phyloP scores from a whole-genome alignment of 2,888 invertebrate species.

The Cecidostiba fungosa region DNA sequence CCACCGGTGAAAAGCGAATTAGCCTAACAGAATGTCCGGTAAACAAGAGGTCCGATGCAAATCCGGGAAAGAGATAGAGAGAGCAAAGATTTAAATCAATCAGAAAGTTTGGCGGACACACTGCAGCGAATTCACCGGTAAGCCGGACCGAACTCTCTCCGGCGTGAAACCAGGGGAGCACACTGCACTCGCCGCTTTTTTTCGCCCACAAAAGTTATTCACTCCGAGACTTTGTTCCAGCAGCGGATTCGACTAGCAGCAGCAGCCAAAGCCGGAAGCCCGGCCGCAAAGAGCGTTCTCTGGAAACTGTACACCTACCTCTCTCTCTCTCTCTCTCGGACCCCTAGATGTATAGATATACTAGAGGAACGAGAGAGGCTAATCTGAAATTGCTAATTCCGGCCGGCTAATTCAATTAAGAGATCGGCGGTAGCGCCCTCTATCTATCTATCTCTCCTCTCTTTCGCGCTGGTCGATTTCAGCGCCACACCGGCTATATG shows the following conservation, averaged over 20 bases:
- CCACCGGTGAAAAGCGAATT: conserved; percentile 29
- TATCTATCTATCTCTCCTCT: conserved; percentile 38
- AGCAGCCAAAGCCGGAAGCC: conserved; percentile 51
- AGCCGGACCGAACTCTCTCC: conserved; percentile 29
- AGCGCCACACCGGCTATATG: not conserved
- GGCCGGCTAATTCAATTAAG: conserved; percentile 78
- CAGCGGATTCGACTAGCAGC: conserved; percentile 43
- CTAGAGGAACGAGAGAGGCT: conserved; percentile 65
- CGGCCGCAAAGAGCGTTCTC: conserved; percentile 34
- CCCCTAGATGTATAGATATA: not conserved
- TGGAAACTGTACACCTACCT: conserved; percentile 4
- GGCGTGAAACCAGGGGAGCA: conserved; percentile 43
- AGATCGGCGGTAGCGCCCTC: conserved; percentile 69
- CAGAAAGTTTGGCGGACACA: conserved; percentile 49
- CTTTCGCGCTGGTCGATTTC: conserved; percentile 18
- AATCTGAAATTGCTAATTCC: conserved; percentile 78
- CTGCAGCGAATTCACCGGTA: conserved; percentile 26
- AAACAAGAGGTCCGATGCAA: conserved; percentile 37
- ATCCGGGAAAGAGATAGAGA: not conserved
- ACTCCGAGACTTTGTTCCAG: conserved; percentile 52
- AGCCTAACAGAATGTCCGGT: conserved; percentile 46
- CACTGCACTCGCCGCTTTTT: not conserved
- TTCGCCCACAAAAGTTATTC: conserved; percentile 57
- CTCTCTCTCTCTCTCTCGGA: not conserved
- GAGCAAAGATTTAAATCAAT: conserved; percentile 62